Evolutionary conservation across 1,140 invertebrate genomes (phyloP), one percentile per base, ranked within the genome.

Genomic region (Bombus confusus): DNA sequence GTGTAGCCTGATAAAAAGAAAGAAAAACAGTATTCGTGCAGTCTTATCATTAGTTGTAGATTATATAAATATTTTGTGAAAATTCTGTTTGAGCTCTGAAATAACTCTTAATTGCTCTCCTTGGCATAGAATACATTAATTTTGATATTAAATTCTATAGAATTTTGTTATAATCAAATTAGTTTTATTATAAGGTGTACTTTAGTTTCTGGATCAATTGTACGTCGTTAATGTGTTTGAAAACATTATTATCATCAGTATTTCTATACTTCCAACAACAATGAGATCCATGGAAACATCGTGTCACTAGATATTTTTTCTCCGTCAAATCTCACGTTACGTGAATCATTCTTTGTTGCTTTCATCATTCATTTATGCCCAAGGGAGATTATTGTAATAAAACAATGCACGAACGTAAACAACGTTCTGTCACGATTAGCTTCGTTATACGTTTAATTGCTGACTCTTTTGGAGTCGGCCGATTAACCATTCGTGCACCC

Each of bases 391-490:
- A 68, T 71, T 77, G 86, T 86, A 28, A 34, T 34, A 39, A 52
- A 79, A 89, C 88, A 89, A 89, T 88, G 31, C 37, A 2, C 9
- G 2, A 59, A n/a, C 57, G 47, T 80, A 88, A 88, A 88, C 78
- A 86, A 12, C 64, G 72, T 75, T 52, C 31, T 76, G 62, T n/a
- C 52, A 72, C 87, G 77, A 88, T 88, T 86, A 89, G 72, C 80
- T 79, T 86, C 76, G 80, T 89, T 89, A 83, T 71, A 68, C 68
- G 41, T 72, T 75, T 90, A 90, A 90, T 89, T 87, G 83, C 79
- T 52, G 79, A 77, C 75, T 76, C 66, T 78, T 87, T 84, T 37
- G 8, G 39, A 13, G 25, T 12, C 37, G 12, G 5, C 0, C 37
- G 37, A 22, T 8, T n/a, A 81, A 57, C 47, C 43, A 85, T 62